These are phyloP conservation scores for Branchellion lobata DNA, from an alignment of 2,888 invertebrate species.

Conservation along the genomic window DNA sequence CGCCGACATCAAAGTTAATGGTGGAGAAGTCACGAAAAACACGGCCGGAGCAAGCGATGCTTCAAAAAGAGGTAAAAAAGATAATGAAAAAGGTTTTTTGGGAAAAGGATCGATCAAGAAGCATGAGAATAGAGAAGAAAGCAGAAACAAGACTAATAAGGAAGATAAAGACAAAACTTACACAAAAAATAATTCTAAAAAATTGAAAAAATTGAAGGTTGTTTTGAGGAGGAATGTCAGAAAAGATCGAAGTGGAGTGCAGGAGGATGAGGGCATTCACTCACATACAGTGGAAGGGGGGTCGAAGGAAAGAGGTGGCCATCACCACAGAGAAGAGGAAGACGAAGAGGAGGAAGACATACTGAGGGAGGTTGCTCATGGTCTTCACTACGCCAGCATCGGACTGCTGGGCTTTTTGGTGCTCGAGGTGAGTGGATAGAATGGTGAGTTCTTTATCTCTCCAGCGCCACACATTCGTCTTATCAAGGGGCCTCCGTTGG, in stretches of 20 bases:
- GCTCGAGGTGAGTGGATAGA: slow-evolving; percentile 50
- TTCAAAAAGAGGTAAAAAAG: background rate
- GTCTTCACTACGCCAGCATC: slow-evolving; percentile 52
- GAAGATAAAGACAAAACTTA: background rate
- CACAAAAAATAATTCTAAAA: background rate
- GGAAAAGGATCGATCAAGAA: background rate
- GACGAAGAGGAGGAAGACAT: slow-evolving; percentile 49
- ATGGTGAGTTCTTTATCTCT: too few relatives aligned
- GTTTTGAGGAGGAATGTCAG: too few relatives aligned
- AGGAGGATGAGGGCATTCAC: too few relatives aligned
- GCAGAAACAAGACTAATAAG: background rate
- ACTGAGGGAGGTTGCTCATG: slow-evolving; percentile 52
- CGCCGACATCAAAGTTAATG: too few relatives aligned
- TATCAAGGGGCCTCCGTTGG: too few relatives aligned
- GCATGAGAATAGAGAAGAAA: background rate
- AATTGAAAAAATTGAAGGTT: background rate
- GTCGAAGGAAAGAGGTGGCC: too few relatives aligned
- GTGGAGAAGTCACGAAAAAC: too few relatives aligned
- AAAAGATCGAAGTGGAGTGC: too few relatives aligned
- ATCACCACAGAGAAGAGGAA: background rate
- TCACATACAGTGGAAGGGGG: too few relatives aligned
- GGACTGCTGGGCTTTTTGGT: slow-evolving; percentile 52
- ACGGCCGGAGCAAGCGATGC: too few relatives aligned
- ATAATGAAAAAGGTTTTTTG: background rate
- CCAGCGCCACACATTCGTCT: too few relatives aligned